A percentile compares a stretch with the other conserved stretches of the same genome.
These are phyloP conservation scores for Zeugodacus cucurbitae DNA, from an alignment of 1,140 invertebrate genomes.

Conservation along the genomic window DNA sequence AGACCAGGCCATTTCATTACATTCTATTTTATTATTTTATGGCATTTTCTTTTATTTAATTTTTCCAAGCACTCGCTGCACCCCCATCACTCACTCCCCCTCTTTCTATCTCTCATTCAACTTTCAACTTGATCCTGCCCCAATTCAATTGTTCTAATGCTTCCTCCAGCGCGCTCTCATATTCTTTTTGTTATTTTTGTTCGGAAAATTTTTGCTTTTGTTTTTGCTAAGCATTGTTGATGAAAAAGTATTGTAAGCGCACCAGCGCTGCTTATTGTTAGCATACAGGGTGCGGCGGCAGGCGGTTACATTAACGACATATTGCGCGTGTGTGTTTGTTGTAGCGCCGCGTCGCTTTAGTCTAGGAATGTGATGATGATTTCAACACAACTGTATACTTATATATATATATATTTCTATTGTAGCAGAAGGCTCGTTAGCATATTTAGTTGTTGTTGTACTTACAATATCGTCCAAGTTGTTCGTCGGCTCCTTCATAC, in stretches of 20 bases:
- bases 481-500: constrained; percentile 66
- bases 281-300: constrained; percentile 18
- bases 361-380: not conserved
- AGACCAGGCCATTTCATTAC: constrained; percentile 13
- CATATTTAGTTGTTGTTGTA: constrained; percentile 44
- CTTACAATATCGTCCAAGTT: constrained; percentile 66
- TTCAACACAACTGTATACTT: not conserved
- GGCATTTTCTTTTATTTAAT: constrained; percentile 11
- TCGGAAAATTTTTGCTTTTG: not conserved
- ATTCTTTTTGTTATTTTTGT: not conserved
- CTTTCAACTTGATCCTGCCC: constrained; percentile 18
- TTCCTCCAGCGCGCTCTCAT: not conserved
- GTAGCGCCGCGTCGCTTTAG: not conserved
- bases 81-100: too few relatives aligned
- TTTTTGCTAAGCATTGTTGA: constrained; percentile 18
- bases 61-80: not conserved
- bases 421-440: not conserved
- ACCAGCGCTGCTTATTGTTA: not conserved
- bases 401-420: not conserved
- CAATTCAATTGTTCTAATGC: constrained; percentile 9
- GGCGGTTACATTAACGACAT: not conserved
- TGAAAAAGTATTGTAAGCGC: not conserved
- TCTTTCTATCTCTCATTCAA: not conserved
- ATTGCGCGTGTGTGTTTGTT: not conserved
- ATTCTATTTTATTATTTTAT: constrained; percentile 33